These are phyloP conservation scores for Myripristis murdjan DNA, from an alignment of 2,797 vertebrate genomes.

Conservation along the genomic window DNA sequence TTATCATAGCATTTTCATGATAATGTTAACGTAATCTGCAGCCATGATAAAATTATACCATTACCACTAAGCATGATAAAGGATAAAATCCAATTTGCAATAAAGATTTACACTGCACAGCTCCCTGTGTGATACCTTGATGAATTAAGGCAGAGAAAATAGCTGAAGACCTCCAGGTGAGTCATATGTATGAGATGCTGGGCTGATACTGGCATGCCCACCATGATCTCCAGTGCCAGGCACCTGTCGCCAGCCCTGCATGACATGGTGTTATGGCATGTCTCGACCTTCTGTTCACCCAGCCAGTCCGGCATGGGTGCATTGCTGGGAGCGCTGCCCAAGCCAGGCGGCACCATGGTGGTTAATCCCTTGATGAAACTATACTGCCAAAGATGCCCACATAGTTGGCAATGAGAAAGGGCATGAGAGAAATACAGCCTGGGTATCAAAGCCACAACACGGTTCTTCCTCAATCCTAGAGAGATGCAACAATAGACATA, in stretches of 20 bases:
- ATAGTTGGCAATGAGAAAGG: conserved; percentile 33
- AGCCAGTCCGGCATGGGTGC: conserved; percentile 54
- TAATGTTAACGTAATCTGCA: conserved; percentile 47
- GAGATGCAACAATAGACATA: conserved; percentile 63
- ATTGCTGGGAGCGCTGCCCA: conserved; percentile 55
- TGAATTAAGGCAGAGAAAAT: conserved; percentile 28
- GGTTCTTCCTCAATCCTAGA: conserved; percentile 42
- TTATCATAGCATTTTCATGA: conserved; percentile 46
- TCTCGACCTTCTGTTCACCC: conserved; percentile 77
- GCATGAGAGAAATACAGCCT: conserved; percentile 33
- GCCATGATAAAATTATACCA: conserved; percentile 50
- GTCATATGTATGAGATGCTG: conserved; percentile 30
- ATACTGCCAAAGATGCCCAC: conserved; percentile 56
- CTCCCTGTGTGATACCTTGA: conserved; percentile 32
- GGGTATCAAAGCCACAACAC: conserved; percentile 32
- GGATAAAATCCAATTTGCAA: conserved; percentile 61
- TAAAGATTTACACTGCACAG: conserved; percentile 45
- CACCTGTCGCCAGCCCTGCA: conserved; percentile 39
- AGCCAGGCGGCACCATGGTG: conserved; percentile 55
- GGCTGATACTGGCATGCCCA: conserved; percentile 21
- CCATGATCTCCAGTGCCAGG: conserved; percentile 13
- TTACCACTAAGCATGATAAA: conserved; percentile 30
- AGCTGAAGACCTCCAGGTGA: conserved; percentile 10
- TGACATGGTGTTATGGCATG: conserved; percentile 68
- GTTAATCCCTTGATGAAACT: conserved; percentile 73